Conservation (phyloP, 2,797 vertebrate genomes). For the Cyprinodon diabolis region DNA sequence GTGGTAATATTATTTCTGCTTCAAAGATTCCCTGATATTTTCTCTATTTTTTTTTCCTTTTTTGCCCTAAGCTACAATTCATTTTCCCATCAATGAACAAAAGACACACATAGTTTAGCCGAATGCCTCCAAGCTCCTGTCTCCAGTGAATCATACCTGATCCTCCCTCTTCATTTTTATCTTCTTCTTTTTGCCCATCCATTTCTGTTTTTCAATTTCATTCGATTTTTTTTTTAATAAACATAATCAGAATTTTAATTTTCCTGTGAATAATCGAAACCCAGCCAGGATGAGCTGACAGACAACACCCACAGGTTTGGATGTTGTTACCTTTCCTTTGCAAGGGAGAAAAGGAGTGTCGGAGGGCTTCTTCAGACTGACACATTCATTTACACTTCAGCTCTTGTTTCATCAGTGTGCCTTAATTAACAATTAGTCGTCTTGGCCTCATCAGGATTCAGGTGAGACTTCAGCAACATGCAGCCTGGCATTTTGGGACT, state of each 20-base stretch:
- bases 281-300: slow-evolving; percentile 32
- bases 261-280: slow-evolving; percentile 62
- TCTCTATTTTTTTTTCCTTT: slow-evolving; percentile 11
- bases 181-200: slow-evolving; percentile 8
- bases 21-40: slow-evolving; percentile 21
- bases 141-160: slow-evolving; percentile 35
- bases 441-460: slow-evolving; percentile 53
- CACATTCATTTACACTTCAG: slow-evolving; percentile 73
- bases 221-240: slow-evolving; percentile 17
- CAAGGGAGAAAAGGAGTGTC: slow-evolving; percentile 56
- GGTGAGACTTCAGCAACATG: slow-evolving; percentile 55
- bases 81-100: slow-evolving; percentile 21
- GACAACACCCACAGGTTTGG: slow-evolving; percentile 55
- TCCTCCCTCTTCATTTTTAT: slow-evolving; percentile 10
- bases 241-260: slow-evolving; percentile 57
- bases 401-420: slow-evolving; percentile 63
- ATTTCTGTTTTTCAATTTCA: background rate
- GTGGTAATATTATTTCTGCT: slow-evolving; percentile 36
- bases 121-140: slow-evolving; percentile 24
- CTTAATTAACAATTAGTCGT: slow-evolving; percentile 75
- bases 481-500: slow-evolving; percentile 37
- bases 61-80: slow-evolving; percentile 41
- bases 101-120: slow-evolving; percentile 16
- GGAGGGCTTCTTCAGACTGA: slow-evolving; percentile 64
- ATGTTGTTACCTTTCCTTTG: slow-evolving; percentile 61